Evolutionary conservation across 1,140 invertebrate genomes (phyloP), one percentile per base, ranked within the genome.

Genomic region (Schlechtendalia chinensis): DNA sequence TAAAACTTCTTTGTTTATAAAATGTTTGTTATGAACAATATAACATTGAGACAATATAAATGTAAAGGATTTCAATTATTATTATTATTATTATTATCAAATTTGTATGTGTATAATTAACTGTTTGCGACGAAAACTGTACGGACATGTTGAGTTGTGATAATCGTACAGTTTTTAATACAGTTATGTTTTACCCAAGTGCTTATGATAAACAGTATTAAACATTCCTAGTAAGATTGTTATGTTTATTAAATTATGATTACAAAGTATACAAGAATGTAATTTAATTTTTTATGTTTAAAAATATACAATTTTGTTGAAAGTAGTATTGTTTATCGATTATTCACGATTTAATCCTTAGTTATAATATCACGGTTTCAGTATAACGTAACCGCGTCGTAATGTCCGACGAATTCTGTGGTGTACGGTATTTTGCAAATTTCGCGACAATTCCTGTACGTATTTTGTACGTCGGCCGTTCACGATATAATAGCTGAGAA

Each of bases 201-300:
- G 69, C 24, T 53, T 72, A 72, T 72, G 53, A 72, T 54, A 54
- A 53, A 72, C 69, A 72, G 69, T 72, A 72, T 72, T 72, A 54
- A 53, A 72, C 69, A 72, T 72, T 72, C 69, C 69, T 32, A 53
- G 47, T 53, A 72, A 72, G 69, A 29, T 72, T 72, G 69, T 72
- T 72, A 72, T 72, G 69, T 72, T 72, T 72, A 72, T 72, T 54
- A 54, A n/a, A 54, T 72, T 54, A 54, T 0, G 10, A 5, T 72
- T 72, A 53, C 10, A 72, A 54, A 72, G 69, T 72, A 53, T 72
- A 54, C 50, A 54, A n/a, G 1, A 53, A 54, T 72, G 24, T 72
- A 72, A 72, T 72, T 72, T 54, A 29, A 54, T 72, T 72, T 71
- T 72, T 54, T 53, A 72, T 72, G 69, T 72, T 72, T 72, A 29